Conservation (phyloP, 2,113 vertebrate genomes). For the Phaetusa simplex region DNA sequence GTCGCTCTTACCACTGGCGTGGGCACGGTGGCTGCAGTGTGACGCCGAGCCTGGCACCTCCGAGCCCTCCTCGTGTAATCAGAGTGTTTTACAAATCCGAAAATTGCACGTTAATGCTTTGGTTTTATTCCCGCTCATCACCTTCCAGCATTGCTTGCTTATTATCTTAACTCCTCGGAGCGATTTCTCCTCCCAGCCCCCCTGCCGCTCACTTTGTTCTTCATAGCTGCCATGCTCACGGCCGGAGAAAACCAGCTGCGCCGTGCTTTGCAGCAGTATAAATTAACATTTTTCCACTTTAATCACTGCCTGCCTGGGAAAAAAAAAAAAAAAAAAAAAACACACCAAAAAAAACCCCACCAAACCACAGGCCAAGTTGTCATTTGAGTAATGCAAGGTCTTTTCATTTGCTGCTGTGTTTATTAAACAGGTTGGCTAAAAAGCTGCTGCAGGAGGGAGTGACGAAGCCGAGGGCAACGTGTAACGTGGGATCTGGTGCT, state of each 20-base stretch:
- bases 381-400: not conserved
- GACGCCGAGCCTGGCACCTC: not conserved
- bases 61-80: not conserved
- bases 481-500: not conserved
- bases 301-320: not conserved
- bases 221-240: not conserved
- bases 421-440: not conserved
- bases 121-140: not conserved
- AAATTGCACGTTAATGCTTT: not conserved
- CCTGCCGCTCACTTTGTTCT: not conserved
- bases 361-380: not conserved
- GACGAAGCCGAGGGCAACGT: accelerated
- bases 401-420: not conserved
- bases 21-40: accelerated
- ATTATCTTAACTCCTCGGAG: not conserved
- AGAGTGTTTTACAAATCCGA: not conserved
- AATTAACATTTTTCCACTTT: not conserved
- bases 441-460: not conserved
- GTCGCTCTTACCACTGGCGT: accelerated
- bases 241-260: not conserved
- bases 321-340: no score
- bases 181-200: not conserved
- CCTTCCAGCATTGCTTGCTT: not conserved
- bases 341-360: no score
- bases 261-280: not conserved